Evolutionary conservation across 2,113 vertebrate genomes (phyloP).

Genomic region (Spilogale gracilis): DNA sequence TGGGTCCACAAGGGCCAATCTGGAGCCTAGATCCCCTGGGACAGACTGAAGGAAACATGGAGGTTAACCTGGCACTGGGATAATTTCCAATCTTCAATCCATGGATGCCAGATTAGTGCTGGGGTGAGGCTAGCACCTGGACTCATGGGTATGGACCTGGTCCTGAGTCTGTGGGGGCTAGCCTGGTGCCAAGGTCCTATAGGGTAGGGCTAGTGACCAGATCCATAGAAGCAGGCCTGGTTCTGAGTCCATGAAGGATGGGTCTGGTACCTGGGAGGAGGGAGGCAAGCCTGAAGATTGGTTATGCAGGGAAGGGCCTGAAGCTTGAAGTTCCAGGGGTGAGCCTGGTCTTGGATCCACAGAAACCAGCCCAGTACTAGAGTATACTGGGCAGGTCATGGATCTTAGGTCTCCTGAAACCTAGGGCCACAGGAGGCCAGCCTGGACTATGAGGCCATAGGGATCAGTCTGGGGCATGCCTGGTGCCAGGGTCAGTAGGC

Average conservation of each 20-base stretch:
- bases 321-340: not conserved
- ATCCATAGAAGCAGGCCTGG: too few species aligned
- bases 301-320: not conserved
- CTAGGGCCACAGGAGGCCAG: not conserved
- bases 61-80: not conserved
- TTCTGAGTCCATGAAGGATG: not conserved
- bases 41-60: not conserved
- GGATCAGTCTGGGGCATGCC: not conserved
- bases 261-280: not conserved
- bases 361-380: not conserved
- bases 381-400: not conserved
- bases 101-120: not conserved
- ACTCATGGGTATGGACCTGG: not conserved
- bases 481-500: accelerated
- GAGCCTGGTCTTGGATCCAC: not conserved
- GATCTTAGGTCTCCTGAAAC: not conserved
- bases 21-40: not conserved
- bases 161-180: not conserved
- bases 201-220: not conserved
- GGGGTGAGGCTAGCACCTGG: not conserved
- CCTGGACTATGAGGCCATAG: not conserved
- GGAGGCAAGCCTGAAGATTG: not conserved
- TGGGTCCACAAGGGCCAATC: not conserved
- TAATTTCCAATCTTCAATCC: not conserved
- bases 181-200: not conserved